Base-by-base conservation (phyloP, 2,888 invertebrate genomes). In the Emmelina monodactyla region DNA sequence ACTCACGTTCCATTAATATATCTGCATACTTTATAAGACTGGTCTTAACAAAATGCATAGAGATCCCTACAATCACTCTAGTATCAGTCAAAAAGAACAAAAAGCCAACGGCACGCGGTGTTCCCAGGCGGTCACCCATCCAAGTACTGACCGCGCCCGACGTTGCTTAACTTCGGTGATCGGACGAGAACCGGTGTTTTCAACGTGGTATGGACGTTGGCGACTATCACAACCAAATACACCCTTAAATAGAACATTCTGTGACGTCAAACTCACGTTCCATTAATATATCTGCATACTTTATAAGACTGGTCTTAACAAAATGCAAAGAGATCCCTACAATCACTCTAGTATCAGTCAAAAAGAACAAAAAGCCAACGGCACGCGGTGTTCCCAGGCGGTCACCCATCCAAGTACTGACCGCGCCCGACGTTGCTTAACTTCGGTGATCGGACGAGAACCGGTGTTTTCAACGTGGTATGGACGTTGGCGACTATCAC, bases 381-480 rank as follows among this genome's bases (percentile, higher is more conserved):
- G 52, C 64, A 66, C 63, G 62, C 50, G 58, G 65, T 67, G 64
- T 66, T 67, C 65, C 66, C 67, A 66, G 60, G 67, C 65, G 66
- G 69, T 70, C 70, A 69, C 69, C 69, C 70, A 71, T 68, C 68
- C 65, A 71, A 70, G 70, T 72, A 72, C 69, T 71, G 63, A 72
- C 63, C 62, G 55, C 68, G 68, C 68, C 70, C 68, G 63, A 70
- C 61, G 67, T 66, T 70, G 68, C 67, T 68, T 71, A 65, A 69
- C 67, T 70, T 69, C 71, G 69, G 71, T 71, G 71, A 71, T 71
- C 71, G 69, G 70, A 71, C 68, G 71, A 71, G 70, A 70, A 67
- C 66, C 69, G 66, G 69, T 67, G 69, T 64, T 46, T 65, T 69
- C 67, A 70, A 65, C 65, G 56, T 70, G 55, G 68, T 70, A 65